Base-by-base conservation (phyloP, 2,888 invertebrate species). In the Ceriagrion tenellum region DNA sequence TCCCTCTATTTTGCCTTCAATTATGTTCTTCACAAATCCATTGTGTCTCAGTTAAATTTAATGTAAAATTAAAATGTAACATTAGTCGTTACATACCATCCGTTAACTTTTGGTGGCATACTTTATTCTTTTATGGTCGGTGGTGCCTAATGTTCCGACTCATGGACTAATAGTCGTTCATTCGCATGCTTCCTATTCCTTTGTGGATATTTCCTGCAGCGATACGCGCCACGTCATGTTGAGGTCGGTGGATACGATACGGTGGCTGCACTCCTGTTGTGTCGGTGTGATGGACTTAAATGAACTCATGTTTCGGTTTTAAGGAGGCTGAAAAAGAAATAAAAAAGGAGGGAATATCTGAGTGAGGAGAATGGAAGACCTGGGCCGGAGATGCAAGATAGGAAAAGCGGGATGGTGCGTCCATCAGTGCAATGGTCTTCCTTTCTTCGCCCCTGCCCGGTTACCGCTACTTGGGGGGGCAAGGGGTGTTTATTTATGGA, bases 291-390 rank as follows among this genome's bases (percentile, higher is more conserved):
- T 81, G 81, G 81, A 35, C 81, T 35, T 81, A 81, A 81, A 81
- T 81, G 81, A 81, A 81, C 81, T 81, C 81, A 81, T 81, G 81
- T 81, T 81, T 81, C 81, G 81, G 81, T 81, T 81, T 35, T 35
- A 26, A 81, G 81, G 35, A 30, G 81, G 30, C 30, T 30, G 35
- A 81, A 81, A 35, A 47, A 4, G 2, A 47, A 47, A 47, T n/a
- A n/a, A 47, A 47, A 18, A 81, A 81, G 35, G 0, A 16, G 12
- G 81, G 35, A 59, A 20, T n/a, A n/a, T n/a, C n/a, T 35, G 81
- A 18, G 30, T 35, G 81, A 81, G 81, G 81, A 81, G 81, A 81
- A 81, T 81, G 81, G 81, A 30, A 35, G 13, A 35, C 30, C 2
- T 12, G 35, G 81, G 81, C 10, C 16, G 35, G 81, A 81, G 81